Percentiles rank a stretch among this genome's conserved stretches.
These are phyloP conservation scores for Herminia tarsipennalis DNA, from an alignment of 2,888 invertebrate species.

Conservation along the genomic window DNA sequence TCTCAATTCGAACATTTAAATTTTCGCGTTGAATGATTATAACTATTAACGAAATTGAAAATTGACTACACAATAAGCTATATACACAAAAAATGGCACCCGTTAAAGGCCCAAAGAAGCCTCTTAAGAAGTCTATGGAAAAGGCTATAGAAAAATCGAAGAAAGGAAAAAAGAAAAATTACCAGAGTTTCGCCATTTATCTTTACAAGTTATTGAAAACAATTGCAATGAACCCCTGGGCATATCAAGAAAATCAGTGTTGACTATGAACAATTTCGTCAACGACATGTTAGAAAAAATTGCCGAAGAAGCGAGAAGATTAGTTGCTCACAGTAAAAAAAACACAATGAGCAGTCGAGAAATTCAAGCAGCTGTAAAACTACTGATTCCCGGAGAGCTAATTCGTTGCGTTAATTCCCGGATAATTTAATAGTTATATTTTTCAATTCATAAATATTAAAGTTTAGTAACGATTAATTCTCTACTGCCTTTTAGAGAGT, in stretches of 20 bases:
- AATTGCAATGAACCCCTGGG: constrained; percentile 86
- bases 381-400: constrained; percentile 90
- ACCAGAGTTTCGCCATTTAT: constrained; percentile 84
- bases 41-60: constrained; percentile 1
- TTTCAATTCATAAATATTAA: too few species aligned
- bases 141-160: constrained; percentile 71
- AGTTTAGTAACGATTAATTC: too few species aligned
- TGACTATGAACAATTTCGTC: constrained; percentile 91
- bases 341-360: constrained; percentile 89
- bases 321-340: constrained; percentile 87
- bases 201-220: constrained; percentile 87
- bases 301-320: constrained; percentile 87
- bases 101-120: constrained; percentile 60
- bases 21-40: too few species aligned
- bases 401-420: too few species aligned
- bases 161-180: constrained; percentile 82
- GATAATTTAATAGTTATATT: too few species aligned
- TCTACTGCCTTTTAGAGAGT: too few species aligned
- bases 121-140: constrained; percentile 62
- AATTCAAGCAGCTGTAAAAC: constrained; percentile 88
- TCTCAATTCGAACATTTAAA: too few species aligned
- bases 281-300: constrained; percentile 91
- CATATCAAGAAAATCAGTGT: constrained; percentile 89
- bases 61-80: too few species aligned
- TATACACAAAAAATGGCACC: constrained; percentile 62